phyloP scores from a whole-genome alignment of 35 echinoderm and acorn worm species.

The Eucidaris tribuloides region DNA sequence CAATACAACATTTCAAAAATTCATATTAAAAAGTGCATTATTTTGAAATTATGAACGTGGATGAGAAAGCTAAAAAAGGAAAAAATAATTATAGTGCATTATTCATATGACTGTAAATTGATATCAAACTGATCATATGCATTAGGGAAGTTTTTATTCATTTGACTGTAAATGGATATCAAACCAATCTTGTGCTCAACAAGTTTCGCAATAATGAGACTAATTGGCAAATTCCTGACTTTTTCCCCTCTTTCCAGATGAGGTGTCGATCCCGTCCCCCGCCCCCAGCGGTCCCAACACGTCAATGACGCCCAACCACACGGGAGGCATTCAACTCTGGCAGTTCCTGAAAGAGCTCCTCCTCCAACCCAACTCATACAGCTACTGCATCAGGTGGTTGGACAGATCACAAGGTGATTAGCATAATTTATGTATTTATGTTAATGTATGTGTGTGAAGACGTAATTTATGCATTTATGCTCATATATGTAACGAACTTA shows the following conservation, averaged over 20 bases:
- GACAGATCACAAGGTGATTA: slow-evolving; percentile 83
- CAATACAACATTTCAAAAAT: too few species aligned
- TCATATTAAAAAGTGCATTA: too few species aligned
- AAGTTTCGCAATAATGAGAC: neutral
- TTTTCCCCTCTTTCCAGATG: slow-evolving; percentile 26
- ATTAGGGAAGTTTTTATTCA: neutral
- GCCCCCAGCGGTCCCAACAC: slow-evolving; percentile 71
- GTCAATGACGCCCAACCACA: slow-evolving; percentile 98
- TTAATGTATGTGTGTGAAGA: too few species aligned
- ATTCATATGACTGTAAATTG: neutral
- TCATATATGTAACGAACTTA: too few species aligned
- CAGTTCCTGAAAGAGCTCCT: slow-evolving; percentile 97
- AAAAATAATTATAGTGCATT: neutral
- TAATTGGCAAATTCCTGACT: neutral
- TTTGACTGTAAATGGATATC: neutral
- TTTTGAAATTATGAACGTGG: too few species aligned
- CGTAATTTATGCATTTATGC: too few species aligned
- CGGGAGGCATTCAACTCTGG: slow-evolving; percentile 90
- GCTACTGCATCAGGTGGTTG: slow-evolving; percentile 94
- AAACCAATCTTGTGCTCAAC: neutral
- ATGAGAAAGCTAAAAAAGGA: neutral
- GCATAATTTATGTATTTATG: neutral
- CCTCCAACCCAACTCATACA: slow-evolving; percentile 87
- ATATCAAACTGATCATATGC: neutral
- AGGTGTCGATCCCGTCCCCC: slow-evolving; percentile 50